Base-by-base conservation (phyloP, 2,888 invertebrate species). In the Acanthopleura granulata region DNA sequence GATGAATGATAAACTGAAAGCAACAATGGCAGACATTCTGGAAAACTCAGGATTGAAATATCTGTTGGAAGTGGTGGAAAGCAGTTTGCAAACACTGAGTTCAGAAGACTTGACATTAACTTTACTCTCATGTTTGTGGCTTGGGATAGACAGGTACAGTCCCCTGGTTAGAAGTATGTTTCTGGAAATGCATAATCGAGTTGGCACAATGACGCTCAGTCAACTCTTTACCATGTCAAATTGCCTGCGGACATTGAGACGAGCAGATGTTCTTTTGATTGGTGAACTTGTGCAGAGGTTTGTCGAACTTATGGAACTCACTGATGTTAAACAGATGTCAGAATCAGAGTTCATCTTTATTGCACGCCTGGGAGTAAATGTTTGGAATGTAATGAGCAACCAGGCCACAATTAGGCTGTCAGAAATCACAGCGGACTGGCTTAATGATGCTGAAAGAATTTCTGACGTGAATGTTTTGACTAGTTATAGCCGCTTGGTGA, bases 1-100 rank as follows among this genome's bases (percentile, higher is more conserved):
- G 29, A 76, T 79, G 73, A 81, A 79, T 50, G 71, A 75, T 9
- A 71, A 66, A 51, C n/a, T 72, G 25, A 72, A 73, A 18, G 29
- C 40, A 9, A 49, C 74, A 30, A 61, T 79, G 25, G 49, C 49
- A 6, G 74, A 76, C 14, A 18, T 81, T 30, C 71, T 40, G 0
- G 25, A 69, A 18, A 62, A 75, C 49, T 49, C 49, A 51, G 61
- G 30, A 12, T 78, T 78, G 72, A 50, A 71, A 25, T 30, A 18
- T 1, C 62, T 81, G 18, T 66, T 74, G n/a, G 16, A 72, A 30
- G 50, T 50, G 18, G 72, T 77, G 11, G 40, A 69, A 14, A 15
- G 66, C n/a, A 70, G 71, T 49, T 72, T 75, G 1, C 49, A 62
- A 62, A 25, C 74, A 11, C 73, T 81, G 27, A 76, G 77, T 0